Evolutionary conservation across 2,113 vertebrate genomes (phyloP).

Genomic region (Leptobrachium ailaonicum): DNA sequence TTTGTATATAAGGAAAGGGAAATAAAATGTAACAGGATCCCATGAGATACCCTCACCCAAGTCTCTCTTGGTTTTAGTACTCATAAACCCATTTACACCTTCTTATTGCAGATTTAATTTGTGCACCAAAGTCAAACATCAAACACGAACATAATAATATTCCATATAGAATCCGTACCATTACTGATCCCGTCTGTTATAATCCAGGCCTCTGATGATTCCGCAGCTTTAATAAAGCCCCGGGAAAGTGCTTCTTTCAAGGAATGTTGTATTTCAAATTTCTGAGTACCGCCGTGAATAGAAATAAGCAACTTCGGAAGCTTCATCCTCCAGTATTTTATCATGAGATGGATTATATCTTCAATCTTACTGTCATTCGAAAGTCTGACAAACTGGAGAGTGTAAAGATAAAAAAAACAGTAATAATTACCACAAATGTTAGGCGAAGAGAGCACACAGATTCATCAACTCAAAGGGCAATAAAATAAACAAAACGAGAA

Average conservation of each 20-base stretch:
- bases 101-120: too few relatives aligned
- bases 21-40: too few relatives aligned
- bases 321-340: constrained; percentile 98
- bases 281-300: constrained; percentile 96
- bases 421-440: too few relatives aligned
- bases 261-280: constrained; percentile 94
- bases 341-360: constrained; percentile 87
- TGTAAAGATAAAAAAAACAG: neutral
- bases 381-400: constrained; percentile 84
- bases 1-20: too few relatives aligned
- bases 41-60: too few relatives aligned
- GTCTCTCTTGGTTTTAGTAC: too few relatives aligned
- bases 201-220: constrained; percentile 97
- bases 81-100: too few relatives aligned
- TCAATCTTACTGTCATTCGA: constrained; percentile 93
- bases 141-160: too few relatives aligned
- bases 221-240: constrained; percentile 96
- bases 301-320: constrained; percentile 97
- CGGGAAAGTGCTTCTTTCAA: constrained; percentile 96
- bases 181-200: constrained; percentile 97
- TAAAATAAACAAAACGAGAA: too few relatives aligned
- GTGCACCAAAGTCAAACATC: too few relatives aligned
- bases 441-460: too few relatives aligned
- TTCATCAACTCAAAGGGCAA: too few relatives aligned
- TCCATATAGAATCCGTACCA: constrained; percentile 64